Base-by-base conservation (phyloP, 2,113 vertebrate species). In the Pterocles burchelli region DNA sequence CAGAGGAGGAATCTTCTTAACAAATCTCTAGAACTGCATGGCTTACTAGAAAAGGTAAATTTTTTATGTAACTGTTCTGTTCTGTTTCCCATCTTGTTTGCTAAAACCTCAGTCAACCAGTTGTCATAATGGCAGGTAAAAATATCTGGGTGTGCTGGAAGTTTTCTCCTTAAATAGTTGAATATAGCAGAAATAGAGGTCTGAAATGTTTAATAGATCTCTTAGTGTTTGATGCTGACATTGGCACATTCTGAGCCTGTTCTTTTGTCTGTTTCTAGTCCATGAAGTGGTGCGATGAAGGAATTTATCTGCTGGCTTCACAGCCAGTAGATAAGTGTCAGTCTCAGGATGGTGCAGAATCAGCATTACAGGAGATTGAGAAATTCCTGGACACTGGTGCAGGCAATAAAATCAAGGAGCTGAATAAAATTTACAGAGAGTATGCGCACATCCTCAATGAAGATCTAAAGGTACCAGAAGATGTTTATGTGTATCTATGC, bases 291-390 rank as follows among this genome's bases (percentile, higher is more conserved):
- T 99, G 99, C 5, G 99, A 99, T 34, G 98, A 99, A 93, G 99
- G 99, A 21, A 99, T 99, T 86, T 99, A 99, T 96, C 97, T 99
- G 95, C 98, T 99, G 97, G 99, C 99, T 16, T 99, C 98, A 0
- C 99, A 99, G 89, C 98, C 99, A 0, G 99, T 99, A 68, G 99
- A 99, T 97, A 99, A 99, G 94, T 99, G 99, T 97, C 99, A 99
- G 88, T 99, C 99, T 48, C 99, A 99, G 55, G 99, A 99, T 36
- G 99, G 99, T 16, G 99, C 99, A 2, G 99, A 99, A 98, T 97
- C 99, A 3, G 99, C 99, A 3, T 97, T 99, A 73, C 99, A 98
- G 94, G 99, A 99, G 93, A 98, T 99, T 2, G 99, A 99, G 98
- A 98, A 97, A 73, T 99, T 99, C 95, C 88, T 99, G 96, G 99